Evolutionary conservation across 1,140 invertebrate species (phyloP), one percentile per base, ranked within the genome.

Genomic region (Phortica variegata): DNA sequence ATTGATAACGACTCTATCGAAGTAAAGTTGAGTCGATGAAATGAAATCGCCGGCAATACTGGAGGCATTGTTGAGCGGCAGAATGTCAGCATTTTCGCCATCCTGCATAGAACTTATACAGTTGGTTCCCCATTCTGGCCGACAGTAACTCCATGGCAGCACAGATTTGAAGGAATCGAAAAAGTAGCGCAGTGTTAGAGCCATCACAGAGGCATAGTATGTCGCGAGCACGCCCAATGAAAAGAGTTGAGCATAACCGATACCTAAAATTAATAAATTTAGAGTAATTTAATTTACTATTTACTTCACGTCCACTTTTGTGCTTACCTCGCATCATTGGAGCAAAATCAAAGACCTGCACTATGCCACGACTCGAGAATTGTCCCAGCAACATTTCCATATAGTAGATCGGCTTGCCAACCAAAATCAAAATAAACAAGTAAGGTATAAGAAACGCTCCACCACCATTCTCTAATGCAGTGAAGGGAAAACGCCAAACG

Each of bases 381-480:
- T 87, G 85, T 6, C 85, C 85, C 1, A 87, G 63, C 1, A 84
- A 77, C 61, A 86, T 84, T 58, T 92, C 89, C 79, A 91, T 81
- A 54, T 88, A 89, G 61, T 91, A 92, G 18, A 90, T 77, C 0
- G 89, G 89, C 56, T 88, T 82, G 1, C 89, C 89, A 32, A 87
- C 83, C 13, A 89, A 76, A 5, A 89, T 65, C 44, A 91, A 77
- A 38, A 89, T 84, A 18, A 90, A 79, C 12, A 85, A 78, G 60
- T 89, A 89, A 0, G 87, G 87, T 20, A 89, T 83, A 0, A 89
- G 71, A 65, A 89, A 89, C 2, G 84, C 84, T 3, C 85, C 86
- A 40, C 87, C 87, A 12, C 86, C 86, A 62, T 88, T 87, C n/a
- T n/a, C n/a, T n/a, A n/a, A n/a, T n/a, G n/a, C n/a, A n/a, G n/a